Evolutionary conservation across 2,888 invertebrate species (phyloP).

Genomic region (Thysanoteuthis rhombus): DNA sequence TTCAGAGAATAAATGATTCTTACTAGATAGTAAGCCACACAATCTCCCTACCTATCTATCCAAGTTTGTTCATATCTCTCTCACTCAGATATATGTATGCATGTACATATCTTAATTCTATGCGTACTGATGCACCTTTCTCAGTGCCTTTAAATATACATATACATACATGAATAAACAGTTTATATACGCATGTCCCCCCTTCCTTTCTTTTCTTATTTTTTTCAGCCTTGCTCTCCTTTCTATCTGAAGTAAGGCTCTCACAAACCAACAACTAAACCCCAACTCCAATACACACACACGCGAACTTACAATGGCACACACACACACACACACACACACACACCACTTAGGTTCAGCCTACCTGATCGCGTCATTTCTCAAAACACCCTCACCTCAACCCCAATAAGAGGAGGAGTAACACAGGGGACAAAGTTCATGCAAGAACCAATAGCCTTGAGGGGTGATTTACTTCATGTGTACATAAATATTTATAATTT

Average conservation of each 20-base stretch:
- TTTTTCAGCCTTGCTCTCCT: not conserved
- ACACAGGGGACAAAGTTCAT: not conserved
- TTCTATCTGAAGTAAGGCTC: not conserved
- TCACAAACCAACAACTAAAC: not conserved
- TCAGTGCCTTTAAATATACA: not conserved
- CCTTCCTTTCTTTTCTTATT: not conserved
- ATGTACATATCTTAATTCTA: not conserved
- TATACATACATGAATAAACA: not conserved
- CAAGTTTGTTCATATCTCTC: too few species aligned
- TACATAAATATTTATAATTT: not conserved
- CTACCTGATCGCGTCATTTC: not conserved
- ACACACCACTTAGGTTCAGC: not conserved
- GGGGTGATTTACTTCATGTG: not conserved
- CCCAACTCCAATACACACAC: not conserved
- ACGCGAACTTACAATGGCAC: not conserved
- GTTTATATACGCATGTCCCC: too few species aligned
- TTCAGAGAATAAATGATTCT: too few species aligned
- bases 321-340: not conserved
- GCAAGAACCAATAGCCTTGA: not conserved
- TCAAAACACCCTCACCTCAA: not conserved
- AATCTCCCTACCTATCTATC: not conserved
- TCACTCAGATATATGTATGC: too few species aligned
- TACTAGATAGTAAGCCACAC: too few species aligned
- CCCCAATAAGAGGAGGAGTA: not conserved
- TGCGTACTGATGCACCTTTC: not conserved